These are phyloP conservation scores for Araneus ventricosus DNA, from an alignment of 1,140 invertebrate genomes.

Conservation along the genomic window DNA sequence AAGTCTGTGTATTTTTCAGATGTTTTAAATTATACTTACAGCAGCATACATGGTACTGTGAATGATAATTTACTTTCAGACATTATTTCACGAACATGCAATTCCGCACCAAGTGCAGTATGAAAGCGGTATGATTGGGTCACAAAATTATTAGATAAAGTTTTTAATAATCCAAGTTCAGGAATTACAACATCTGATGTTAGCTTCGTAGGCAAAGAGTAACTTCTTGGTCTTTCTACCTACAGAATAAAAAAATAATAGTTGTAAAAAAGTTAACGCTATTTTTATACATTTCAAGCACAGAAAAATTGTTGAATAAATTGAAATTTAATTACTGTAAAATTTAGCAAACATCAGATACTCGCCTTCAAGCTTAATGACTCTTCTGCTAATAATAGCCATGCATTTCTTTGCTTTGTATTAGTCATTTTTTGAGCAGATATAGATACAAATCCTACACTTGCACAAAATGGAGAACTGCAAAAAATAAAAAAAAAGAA, in stretches of 20 bases:
- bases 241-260: slow-evolving; percentile 39
- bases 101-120: slow-evolving; percentile 73
- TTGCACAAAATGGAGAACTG: slow-evolving; percentile 81
- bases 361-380: slow-evolving; percentile 64
- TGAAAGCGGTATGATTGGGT: slow-evolving; percentile 87
- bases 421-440: slow-evolving; percentile 89
- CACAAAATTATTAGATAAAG: slow-evolving; percentile 88
- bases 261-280: background rate
- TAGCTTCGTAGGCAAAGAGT: slow-evolving; percentile 90
- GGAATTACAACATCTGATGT: slow-evolving; percentile 90
- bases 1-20: background rate
- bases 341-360: background rate
- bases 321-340: background rate
- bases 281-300: too few relatives aligned
- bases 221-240: slow-evolving; percentile 83
- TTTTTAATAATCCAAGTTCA: slow-evolving; percentile 86
- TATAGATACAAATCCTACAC: slow-evolving; percentile 90
- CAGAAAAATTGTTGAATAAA: background rate
- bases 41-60: slow-evolving; percentile 90
- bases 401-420: slow-evolving; percentile 73
- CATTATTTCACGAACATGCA: slow-evolving; percentile 87
- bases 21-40: slow-evolving; percentile 85
- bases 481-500: background rate
- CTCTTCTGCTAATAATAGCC: slow-evolving; percentile 76
- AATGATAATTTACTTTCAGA: slow-evolving; percentile 93